phyloP scores from a whole-genome alignment of 1,140 invertebrate genomes.

The Ptiloglossa arizonensis region DNA sequence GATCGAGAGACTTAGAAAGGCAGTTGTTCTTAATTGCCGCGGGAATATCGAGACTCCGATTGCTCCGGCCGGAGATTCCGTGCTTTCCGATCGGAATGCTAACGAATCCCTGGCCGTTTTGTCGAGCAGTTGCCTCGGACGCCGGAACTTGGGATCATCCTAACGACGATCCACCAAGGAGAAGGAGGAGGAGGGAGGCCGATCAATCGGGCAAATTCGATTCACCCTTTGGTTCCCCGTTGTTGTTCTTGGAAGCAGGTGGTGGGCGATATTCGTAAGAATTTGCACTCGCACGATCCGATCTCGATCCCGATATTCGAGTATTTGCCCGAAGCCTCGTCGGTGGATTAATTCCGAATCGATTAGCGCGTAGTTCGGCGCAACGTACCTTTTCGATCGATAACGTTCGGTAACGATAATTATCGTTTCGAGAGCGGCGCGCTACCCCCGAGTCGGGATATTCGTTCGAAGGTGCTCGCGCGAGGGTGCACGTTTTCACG shows the following conservation, averaged over 20 bases:
- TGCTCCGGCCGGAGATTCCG: not conserved
- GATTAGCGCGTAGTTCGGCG: too few relatives aligned
- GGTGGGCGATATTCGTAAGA: not conserved
- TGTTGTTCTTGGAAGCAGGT: not conserved
- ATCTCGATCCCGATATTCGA: too few relatives aligned
- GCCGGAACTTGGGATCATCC: not conserved
- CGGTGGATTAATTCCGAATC: too few relatives aligned
- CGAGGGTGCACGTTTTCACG: conserved; percentile 7
- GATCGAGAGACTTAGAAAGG: conserved; percentile 13
- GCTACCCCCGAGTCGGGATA: conserved; percentile 11
- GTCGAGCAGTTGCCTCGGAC: not conserved
- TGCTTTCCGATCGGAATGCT: conserved; percentile 13
- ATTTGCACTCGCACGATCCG: not conserved
- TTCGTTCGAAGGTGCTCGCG: conserved; percentile 10
- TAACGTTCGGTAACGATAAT: too few relatives aligned
- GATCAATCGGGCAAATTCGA: conserved; percentile 16
- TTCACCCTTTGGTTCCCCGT: not conserved
- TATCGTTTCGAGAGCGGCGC: too few relatives aligned
- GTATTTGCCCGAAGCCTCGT: too few relatives aligned
- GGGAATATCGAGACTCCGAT: not conserved
- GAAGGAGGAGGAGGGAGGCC: not conserved
- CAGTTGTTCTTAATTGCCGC: conserved; percentile 27
- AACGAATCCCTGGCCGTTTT: not conserved
- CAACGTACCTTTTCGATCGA: too few relatives aligned
- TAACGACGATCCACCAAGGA: too few relatives aligned